These are phyloP conservation scores for Dendrolimus kikuchii DNA, from an alignment of 1,140 invertebrate species.

Conservation along the genomic window DNA sequence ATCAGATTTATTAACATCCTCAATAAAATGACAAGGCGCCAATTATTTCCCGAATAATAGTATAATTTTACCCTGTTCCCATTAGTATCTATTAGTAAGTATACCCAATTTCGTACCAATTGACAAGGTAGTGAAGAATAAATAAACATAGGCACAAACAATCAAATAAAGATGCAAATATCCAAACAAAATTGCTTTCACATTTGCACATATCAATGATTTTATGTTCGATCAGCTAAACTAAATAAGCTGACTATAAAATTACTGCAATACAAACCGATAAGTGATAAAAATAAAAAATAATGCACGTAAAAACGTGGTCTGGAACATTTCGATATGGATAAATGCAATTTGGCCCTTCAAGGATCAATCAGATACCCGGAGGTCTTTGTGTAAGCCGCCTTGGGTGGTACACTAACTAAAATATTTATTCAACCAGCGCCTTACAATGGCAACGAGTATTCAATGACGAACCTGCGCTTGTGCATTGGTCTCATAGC, in stretches of 20 bases:
- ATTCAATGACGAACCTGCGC: constrained; percentile 18
- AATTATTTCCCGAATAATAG: too few species aligned
- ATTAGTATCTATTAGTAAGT: too few species aligned
- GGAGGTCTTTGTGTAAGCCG: constrained; percentile 18
- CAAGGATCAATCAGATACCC: constrained; percentile 23
- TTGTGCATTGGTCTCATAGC: constrained; percentile 8
- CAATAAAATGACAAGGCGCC: too few species aligned
- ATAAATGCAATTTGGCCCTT: constrained; percentile 23
- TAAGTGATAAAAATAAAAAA: not conserved
- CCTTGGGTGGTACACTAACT: constrained; percentile 23
- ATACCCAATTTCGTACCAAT: too few species aligned
- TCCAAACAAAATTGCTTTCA: not conserved
- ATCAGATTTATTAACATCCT: too few species aligned
- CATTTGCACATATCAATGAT: not conserved
- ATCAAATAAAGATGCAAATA: too few species aligned
- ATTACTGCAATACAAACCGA: not conserved
- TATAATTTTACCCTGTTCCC: too few species aligned
- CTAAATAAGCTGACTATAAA: too few species aligned
- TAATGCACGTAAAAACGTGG: not conserved
- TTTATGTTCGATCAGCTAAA: not conserved
- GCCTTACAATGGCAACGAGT: constrained; percentile 24
- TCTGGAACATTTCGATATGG: constrained; percentile 5
- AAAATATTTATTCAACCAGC: constrained; percentile 26
- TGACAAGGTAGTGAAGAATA: too few species aligned
- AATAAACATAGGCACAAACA: too few species aligned